These are phyloP conservation scores for Isaurus tuberculatus DNA, from an alignment of 92 coral and sea anemone species.

Conservation along the genomic window DNA sequence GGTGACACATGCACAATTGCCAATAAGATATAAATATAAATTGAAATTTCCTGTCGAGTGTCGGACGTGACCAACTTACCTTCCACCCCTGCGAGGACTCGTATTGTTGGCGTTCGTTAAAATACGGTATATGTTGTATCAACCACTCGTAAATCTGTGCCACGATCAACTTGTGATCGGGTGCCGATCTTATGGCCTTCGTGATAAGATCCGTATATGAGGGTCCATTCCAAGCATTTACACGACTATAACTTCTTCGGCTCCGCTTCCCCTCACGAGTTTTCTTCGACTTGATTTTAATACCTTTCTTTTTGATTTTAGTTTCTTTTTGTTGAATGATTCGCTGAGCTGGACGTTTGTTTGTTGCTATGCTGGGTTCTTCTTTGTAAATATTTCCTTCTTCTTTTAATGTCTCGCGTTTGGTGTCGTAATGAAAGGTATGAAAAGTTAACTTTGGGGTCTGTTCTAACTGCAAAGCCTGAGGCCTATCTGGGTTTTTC, in stretches of 20 bases:
- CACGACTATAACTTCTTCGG: background rate
- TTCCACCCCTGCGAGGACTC: constrained; percentile 87
- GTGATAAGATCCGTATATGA: constrained; percentile 86
- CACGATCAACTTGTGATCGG: constrained; percentile 64
- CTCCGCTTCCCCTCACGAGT: background rate
- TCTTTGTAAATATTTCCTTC: background rate
- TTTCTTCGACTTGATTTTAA: background rate
- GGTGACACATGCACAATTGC: too few species aligned
- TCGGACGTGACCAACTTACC: constrained; percentile 45
- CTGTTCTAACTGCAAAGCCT: background rate
- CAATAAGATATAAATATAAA: too few species aligned
- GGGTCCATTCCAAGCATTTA: constrained; percentile 83
- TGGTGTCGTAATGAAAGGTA: background rate
- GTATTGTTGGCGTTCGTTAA: constrained; percentile 74
- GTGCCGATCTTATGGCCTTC: constrained; percentile 70
- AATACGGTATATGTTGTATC: constrained; percentile 75
- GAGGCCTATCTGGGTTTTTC: background rate
- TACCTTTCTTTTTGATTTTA: background rate
- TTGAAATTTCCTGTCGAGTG: background rate
- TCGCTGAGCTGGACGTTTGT: background rate
- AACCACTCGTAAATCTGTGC: constrained; percentile 87
- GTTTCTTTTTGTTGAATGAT: background rate
- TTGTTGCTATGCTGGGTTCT: background rate
- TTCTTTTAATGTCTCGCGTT: background rate
- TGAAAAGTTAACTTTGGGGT: background rate